Conservation (phyloP, 2,113 vertebrate genomes). For the Donacobius atricapilla region DNA sequence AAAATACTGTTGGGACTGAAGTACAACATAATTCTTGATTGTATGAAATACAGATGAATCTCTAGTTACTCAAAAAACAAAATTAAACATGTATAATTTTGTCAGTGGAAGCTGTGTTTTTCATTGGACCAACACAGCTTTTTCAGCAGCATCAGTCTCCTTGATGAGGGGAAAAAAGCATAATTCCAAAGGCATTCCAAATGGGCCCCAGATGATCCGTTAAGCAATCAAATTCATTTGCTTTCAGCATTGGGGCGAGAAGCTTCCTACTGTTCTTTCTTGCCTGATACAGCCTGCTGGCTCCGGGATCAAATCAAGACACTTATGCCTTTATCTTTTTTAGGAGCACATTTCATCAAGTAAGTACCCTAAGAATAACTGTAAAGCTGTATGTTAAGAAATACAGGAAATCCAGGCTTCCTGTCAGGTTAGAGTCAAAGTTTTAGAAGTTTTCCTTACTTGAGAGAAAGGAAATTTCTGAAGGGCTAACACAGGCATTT, state of each 20-base stretch:
- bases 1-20: background rate
- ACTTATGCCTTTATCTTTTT: background rate
- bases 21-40: background rate
- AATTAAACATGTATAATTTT: background rate
- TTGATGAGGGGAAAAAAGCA: background rate
- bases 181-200: background rate
- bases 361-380: background rate
- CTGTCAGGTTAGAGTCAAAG: background rate
- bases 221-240: background rate
- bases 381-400: background rate
- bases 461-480: background rate
- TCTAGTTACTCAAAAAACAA: background rate
- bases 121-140: background rate
- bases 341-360: background rate
- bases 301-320: background rate
- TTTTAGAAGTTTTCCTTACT: background rate
- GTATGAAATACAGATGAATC: background rate
- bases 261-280: background rate
- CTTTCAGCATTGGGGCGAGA: background rate
- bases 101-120: background rate
- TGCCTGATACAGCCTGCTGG: background rate
- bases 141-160: background rate
- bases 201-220: background rate
- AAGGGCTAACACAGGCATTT: background rate
- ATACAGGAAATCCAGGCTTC: conserved; percentile 29